These are phyloP conservation scores for Schlechtendalia chinensis DNA, from an alignment of 1,140 invertebrate species.

Conservation along the genomic window DNA sequence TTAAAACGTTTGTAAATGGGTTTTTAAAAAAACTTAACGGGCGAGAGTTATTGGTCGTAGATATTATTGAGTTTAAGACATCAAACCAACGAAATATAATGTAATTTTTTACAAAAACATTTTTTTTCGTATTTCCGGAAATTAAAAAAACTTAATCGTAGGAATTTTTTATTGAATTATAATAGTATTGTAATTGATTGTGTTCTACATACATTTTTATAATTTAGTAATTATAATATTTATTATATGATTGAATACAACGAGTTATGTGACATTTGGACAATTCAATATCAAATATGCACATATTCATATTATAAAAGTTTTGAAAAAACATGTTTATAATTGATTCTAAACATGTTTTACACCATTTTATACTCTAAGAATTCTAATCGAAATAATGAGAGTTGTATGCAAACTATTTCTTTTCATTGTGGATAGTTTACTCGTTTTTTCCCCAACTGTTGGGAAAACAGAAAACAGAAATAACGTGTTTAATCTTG, in stretches of 20 bases:
- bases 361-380: neutral
- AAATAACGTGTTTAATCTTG: neutral
- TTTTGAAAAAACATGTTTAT: neutral
- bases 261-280: neutral
- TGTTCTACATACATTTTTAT: neutral
- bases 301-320: neutral
- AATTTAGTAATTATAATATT: neutral
- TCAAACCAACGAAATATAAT: neutral
- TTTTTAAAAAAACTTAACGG: neutral
- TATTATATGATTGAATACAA: neutral
- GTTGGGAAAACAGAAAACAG: neutral
- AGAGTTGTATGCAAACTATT: slow-evolving; percentile 11
- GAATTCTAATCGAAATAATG: neutral
- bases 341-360: slow-evolving; percentile 19
- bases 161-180: neutral
- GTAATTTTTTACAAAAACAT: neutral
- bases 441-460: slow-evolving; percentile 7
- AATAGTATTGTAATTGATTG: neutral
- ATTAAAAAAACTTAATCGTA: neutral
- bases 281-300: neutral
- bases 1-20: neutral
- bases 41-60: neutral
- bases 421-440: slow-evolving; percentile 21
- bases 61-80: neutral
- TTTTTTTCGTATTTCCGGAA: neutral